These are phyloP conservation scores for Planococcus citri DNA, from an alignment of 1,140 invertebrate species.

Conservation along the genomic window DNA sequence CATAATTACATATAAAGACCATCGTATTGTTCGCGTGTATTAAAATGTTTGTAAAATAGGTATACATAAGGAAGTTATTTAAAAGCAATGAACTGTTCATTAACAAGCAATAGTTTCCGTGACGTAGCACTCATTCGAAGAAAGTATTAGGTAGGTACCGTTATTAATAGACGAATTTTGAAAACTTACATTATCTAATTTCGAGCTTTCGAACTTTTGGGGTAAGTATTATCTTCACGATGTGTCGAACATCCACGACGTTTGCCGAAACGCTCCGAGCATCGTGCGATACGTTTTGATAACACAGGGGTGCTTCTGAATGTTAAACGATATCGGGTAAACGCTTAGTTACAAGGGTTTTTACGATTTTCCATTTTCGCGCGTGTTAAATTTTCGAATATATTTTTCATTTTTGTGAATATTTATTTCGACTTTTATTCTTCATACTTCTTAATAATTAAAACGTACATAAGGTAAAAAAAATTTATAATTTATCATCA, in stretches of 20 bases:
- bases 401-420: neutral
- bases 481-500: neutral
- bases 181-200: too few species aligned
- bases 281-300: neutral
- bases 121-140: too few species aligned
- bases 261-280: neutral
- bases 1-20: too few species aligned
- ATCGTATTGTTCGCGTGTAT: too few species aligned
- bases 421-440: neutral
- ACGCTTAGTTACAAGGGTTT: neutral
- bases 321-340: slow-evolving; percentile 2
- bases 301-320: neutral
- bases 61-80: too few species aligned
- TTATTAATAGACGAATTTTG: too few species aligned
- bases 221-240: too few species aligned
- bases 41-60: too few species aligned
- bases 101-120: too few species aligned
- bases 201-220: too few species aligned
- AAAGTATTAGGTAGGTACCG: too few species aligned
- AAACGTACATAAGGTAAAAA: neutral
- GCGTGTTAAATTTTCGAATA: neutral
- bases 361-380: neutral
- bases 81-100: too few species aligned
- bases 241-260: neutral
- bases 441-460: neutral